Evolutionary conservation across 2,888 invertebrate genomes (phyloP).

Genomic region (Scaptomyza reducta): DNA sequence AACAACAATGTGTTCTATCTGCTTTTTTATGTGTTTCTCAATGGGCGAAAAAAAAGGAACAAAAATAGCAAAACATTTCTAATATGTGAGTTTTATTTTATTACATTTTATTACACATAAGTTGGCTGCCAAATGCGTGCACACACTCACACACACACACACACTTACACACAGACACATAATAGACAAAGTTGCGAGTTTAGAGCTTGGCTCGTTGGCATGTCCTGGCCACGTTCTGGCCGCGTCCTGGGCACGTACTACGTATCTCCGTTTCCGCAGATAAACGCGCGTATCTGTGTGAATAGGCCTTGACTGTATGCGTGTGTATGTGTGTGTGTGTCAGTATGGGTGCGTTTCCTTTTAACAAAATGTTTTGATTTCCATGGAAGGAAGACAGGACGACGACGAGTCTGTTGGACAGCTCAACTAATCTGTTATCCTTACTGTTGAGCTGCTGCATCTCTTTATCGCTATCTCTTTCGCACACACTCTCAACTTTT

Average conservation of each 20-base stretch:
- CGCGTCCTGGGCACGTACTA: slow-evolving; percentile 65
- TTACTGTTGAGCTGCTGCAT: slow-evolving; percentile 36
- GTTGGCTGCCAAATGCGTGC: slow-evolving; percentile 72
- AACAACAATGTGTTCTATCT: slow-evolving; percentile 33
- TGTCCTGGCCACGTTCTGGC: slow-evolving; percentile 66
- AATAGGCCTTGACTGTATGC: slow-evolving; percentile 53
- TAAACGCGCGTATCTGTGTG: slow-evolving; percentile 74
- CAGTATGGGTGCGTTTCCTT: slow-evolving; percentile 61
- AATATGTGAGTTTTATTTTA: slow-evolving; percentile 78
- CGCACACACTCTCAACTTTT: background rate
- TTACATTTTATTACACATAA: slow-evolving; percentile 78
- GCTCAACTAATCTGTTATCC: slow-evolving; percentile 78
- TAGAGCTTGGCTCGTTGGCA: slow-evolving; percentile 49
- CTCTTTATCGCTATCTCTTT: slow-evolving; percentile 1
- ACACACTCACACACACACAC: slow-evolving; percentile 10
- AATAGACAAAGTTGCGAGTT: slow-evolving; percentile 61
- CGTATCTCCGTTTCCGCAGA: slow-evolving; percentile 77
- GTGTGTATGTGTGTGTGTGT: slow-evolving; percentile 9
- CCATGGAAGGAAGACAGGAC: slow-evolving; percentile 59
- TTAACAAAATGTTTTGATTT: slow-evolving; percentile 79
- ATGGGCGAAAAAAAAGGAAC: slow-evolving; percentile 24
- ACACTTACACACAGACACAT: slow-evolving; percentile 17
- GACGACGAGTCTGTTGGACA: slow-evolving; percentile 57
- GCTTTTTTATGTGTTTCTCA: slow-evolving; percentile 36
- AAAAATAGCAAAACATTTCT: slow-evolving; percentile 63